These are phyloP conservation scores for Bibio marci DNA, from an alignment of 2,888 invertebrate species.

Conservation along the genomic window DNA sequence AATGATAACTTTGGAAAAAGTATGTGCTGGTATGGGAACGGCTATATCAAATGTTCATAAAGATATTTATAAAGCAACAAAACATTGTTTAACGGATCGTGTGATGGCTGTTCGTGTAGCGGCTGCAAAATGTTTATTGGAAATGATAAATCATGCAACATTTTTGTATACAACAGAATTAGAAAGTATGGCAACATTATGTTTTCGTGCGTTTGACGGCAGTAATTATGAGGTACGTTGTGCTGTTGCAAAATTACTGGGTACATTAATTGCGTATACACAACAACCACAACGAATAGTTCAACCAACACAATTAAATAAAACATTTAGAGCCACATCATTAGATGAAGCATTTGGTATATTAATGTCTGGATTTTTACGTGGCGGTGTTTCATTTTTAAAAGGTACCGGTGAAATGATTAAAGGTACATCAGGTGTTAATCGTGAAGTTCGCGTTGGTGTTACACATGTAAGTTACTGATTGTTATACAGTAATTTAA, in stretches of 20 bases:
- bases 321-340: constrained; percentile 38
- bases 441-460: constrained; percentile 90
- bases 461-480: constrained; percentile 72
- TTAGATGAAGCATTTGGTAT: constrained; percentile 83
- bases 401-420: constrained; percentile 91
- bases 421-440: constrained; percentile 83
- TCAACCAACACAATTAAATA: constrained; percentile 22
- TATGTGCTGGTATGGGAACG: constrained; percentile 87
- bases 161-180: constrained; percentile 76
- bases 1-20: constrained; percentile 91
- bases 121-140: constrained; percentile 77
- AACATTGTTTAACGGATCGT: constrained; percentile 76
- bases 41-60: constrained; percentile 73
- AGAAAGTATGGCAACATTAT: constrained; percentile 80
- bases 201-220: constrained; percentile 80
- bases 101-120: constrained; percentile 86
- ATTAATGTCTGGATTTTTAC: constrained; percentile 81
- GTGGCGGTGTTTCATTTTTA: constrained; percentile 86
- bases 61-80: constrained; percentile 82
- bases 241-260: constrained; percentile 81
- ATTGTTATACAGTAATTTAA: no score
- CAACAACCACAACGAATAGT: constrained; percentile 51
- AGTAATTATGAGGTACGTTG: constrained; percentile 85
- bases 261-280: constrained; percentile 62
- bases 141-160: constrained; percentile 74